Evolutionary conservation across 2,888 invertebrate genomes (phyloP).

Genomic region (Cheiracanthium punctorium): DNA sequence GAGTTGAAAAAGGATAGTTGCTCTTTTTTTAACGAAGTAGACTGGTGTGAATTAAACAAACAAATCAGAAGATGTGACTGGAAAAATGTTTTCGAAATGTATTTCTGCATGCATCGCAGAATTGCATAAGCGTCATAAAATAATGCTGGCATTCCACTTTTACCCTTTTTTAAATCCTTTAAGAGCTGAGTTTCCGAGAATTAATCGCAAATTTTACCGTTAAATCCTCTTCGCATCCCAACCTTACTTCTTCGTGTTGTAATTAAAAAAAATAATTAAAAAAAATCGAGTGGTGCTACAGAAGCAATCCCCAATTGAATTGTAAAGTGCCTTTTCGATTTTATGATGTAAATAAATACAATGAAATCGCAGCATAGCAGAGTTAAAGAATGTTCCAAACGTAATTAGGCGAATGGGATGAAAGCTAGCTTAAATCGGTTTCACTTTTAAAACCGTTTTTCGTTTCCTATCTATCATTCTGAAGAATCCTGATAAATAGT

Average conservation of each 20-base stretch:
- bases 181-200: neutral
- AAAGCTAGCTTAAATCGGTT: conserved; percentile 32
- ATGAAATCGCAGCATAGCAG: neutral
- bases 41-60: too few species aligned
- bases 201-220: neutral
- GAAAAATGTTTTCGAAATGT: too few species aligned
- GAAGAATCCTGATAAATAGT: conserved; percentile 55
- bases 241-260: neutral
- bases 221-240: too few species aligned
- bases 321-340: conserved; percentile 4
- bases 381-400: conserved; percentile 15
- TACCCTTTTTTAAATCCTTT: neutral
- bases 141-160: neutral
- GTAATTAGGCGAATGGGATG: conserved; percentile 45
- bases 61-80: too few species aligned
- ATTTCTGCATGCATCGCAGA: too few species aligned
- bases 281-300: neutral
- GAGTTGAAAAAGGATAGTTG: too few species aligned
- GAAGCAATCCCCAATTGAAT: conserved; percentile 8
- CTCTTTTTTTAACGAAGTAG: too few species aligned
- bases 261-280: conserved; percentile 2
- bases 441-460: conserved; percentile 60
- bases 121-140: neutral
- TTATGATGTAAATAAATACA: conserved; percentile 4
- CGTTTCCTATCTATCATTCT: conserved; percentile 42